Percentiles rank a stretch among this genome's conserved stretches.
These are phyloP conservation scores for Ophioninae sp. DNA, from an alignment of 2,888 invertebrate species.

Conservation along the genomic window DNA sequence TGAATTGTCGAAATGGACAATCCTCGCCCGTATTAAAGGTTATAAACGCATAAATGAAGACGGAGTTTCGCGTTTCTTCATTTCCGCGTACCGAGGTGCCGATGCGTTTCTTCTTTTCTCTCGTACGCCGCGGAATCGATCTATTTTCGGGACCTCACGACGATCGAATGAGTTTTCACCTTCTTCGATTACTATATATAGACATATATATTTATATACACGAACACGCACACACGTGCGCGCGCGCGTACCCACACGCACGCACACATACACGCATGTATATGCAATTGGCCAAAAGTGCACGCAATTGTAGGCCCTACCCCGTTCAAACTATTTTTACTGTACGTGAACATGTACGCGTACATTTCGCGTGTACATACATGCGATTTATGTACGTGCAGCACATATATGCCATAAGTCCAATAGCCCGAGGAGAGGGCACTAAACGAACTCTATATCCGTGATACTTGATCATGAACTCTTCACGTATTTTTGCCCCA, in stretches of 20 bases:
- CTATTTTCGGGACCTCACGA: conserved; percentile 41
- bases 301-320: conserved; percentile 66
- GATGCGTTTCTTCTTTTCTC: conserved; percentile 6
- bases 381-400: conserved; percentile 22
- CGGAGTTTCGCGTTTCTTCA: conserved; percentile 21
- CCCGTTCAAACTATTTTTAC: conserved; percentile 74
- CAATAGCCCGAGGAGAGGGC: conserved; percentile 45
- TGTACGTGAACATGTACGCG: conserved; percentile 65
- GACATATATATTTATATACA: conserved; percentile 20
- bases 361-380: conserved; percentile 68
- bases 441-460: conserved; percentile 32
- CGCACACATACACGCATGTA: conserved; percentile 16
- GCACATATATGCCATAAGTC: conserved; percentile 21
- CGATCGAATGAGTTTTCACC: conserved; percentile 42
- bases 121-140: conserved; percentile 39
- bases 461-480: conserved; percentile 56
- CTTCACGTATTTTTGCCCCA: conserved; percentile 54
- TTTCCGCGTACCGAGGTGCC: not conserved
- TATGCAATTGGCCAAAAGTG: conserved; percentile 45
- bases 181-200: conserved; percentile 40
- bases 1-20: not conserved
- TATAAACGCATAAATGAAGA: conserved; percentile 39
- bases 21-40: conserved; percentile 36
- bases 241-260: not conserved
- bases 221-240: not conserved